A percentile compares a stretch with the other conserved stretches of the same genome.
Evolutionary conservation across 2,888 invertebrate genomes (phyloP).

Genomic region (Arge pagana): DNA sequence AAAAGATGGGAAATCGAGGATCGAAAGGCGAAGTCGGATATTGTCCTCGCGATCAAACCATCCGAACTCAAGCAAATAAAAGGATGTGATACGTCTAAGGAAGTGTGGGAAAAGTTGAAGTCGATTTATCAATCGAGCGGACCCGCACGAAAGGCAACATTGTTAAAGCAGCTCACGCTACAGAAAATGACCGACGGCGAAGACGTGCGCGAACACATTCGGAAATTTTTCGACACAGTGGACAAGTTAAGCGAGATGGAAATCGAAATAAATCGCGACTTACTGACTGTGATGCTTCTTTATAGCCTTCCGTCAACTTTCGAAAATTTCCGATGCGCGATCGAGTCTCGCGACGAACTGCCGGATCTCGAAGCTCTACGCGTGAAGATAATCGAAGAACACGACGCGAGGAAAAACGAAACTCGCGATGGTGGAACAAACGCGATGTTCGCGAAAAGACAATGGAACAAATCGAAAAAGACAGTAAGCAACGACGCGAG

Average conservation of each 20-base stretch:
- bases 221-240: slow-evolving; percentile 24
- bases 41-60: slow-evolving; percentile 21
- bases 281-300: slow-evolving; percentile 21
- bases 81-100: slow-evolving; percentile 18
- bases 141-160: slow-evolving; percentile 25
- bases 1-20: slow-evolving; percentile 16
- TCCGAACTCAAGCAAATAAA: slow-evolving; percentile 25
- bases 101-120: slow-evolving; percentile 21
- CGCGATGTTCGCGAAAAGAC: slow-evolving; percentile 22
- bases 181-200: slow-evolving; percentile 22
- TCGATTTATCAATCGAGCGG: slow-evolving; percentile 31
- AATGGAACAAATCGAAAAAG: too few relatives aligned
- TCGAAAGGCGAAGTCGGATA: slow-evolving; percentile 21
- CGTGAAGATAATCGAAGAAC: slow-evolving; percentile 26
- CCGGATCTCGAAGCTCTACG: slow-evolving; percentile 25
- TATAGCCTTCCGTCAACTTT: slow-evolving; percentile 26
- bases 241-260: slow-evolving; percentile 27
- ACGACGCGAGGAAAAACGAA: slow-evolving; percentile 5
- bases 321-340: slow-evolving; percentile 27
- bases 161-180: slow-evolving; percentile 23
- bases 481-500: too few relatives aligned
- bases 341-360: slow-evolving; percentile 25
- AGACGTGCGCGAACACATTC: slow-evolving; percentile 23
- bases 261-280: slow-evolving; percentile 21
- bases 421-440: background rate